Conservation (phyloP, 2,113 vertebrate species). For the Psilopsiagon aurifrons region DNA sequence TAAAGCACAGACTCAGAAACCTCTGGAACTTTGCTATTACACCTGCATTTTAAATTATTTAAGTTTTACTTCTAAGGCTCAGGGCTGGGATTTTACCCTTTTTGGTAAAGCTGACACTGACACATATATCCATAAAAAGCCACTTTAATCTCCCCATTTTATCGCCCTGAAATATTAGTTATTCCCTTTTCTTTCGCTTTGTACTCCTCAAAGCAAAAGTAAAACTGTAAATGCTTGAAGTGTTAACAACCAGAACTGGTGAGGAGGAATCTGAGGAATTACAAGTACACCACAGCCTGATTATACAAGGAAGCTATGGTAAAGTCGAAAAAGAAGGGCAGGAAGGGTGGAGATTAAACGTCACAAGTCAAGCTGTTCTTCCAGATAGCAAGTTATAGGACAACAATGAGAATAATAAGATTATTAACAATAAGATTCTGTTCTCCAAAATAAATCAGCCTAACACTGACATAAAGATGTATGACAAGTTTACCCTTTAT, state of each 20-base stretch:
- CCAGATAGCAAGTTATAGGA: not conserved
- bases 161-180: not conserved
- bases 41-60: conserved; percentile 3
- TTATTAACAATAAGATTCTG: not conserved
- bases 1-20: not conserved
- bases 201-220: not conserved
- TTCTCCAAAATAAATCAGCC: not conserved
- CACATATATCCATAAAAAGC: not conserved
- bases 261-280: not conserved
- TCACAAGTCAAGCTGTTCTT: not conserved
- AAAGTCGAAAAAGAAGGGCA: not conserved
- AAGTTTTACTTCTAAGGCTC: not conserved
- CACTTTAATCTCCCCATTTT: not conserved
- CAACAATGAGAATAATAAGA: not conserved
- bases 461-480: not conserved
- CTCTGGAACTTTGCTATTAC: not conserved
- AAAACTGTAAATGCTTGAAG: not conserved
- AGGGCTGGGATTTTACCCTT: not conserved
- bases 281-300: not conserved
- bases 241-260: not conserved
- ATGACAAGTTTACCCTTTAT: not conserved
- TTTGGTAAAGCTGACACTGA: not conserved
- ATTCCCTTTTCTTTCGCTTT: not conserved
- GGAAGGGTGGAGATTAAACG: not conserved
- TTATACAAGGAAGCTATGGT: not conserved